phyloP scores from a whole-genome alignment of 2,113 vertebrate genomes.

The Sakesphorus luctuosus region DNA sequence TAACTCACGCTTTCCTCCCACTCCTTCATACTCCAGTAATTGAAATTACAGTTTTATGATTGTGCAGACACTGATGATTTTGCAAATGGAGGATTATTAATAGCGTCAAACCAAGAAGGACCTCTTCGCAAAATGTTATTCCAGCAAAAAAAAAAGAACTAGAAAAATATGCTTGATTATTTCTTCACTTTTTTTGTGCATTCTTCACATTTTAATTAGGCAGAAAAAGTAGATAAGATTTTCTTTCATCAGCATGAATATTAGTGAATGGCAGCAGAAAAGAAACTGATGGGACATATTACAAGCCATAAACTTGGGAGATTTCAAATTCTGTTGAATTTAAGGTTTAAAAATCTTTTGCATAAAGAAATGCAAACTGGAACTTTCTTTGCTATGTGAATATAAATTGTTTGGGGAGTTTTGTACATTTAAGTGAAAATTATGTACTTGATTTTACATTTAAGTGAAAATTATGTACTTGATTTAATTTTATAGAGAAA shows the following conservation, averaged over 20 bases:
- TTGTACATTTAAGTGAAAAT: background rate
- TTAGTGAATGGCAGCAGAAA: slow-evolving; percentile 40
- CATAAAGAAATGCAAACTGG: background rate
- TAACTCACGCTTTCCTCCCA: slow-evolving; percentile 68
- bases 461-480: background rate
- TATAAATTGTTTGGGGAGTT: background rate
- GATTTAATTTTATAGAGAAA: background rate
- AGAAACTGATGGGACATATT: background rate
- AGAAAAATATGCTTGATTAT: slow-evolving; percentile 68
- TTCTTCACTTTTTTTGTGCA: slow-evolving; percentile 34
- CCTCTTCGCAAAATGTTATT: slow-evolving; percentile 57
- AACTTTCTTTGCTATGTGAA: background rate
- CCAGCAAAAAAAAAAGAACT: slow-evolving; percentile 34
- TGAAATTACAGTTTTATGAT: slow-evolving; percentile 67
- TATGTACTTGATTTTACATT: background rate
- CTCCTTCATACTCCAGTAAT: slow-evolving; percentile 66
- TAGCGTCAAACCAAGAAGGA: slow-evolving; percentile 53
- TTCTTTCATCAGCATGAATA: slow-evolving; percentile 59
- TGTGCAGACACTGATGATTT: slow-evolving; percentile 65
- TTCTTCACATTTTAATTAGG: slow-evolving; percentile 65
- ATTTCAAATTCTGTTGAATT: background rate
- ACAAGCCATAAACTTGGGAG: background rate
- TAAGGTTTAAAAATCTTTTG: background rate
- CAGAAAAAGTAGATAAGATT: slow-evolving; percentile 57
- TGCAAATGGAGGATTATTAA: slow-evolving; percentile 67